Base-by-base conservation (phyloP, 1,140 invertebrate genomes). In the Thaumatotibia leucotreta region DNA sequence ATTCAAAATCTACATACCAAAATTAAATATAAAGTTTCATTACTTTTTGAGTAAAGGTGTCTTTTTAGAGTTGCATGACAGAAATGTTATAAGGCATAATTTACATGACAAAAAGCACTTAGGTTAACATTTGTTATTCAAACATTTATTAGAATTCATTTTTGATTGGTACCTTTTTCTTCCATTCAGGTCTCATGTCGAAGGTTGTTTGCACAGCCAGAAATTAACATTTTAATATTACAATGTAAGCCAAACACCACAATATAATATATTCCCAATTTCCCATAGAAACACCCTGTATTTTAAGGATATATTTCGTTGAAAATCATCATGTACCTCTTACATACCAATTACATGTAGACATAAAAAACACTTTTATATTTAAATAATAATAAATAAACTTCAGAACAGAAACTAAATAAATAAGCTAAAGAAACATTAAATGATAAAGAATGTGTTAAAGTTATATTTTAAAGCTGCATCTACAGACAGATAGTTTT, bases 181-280 rank as follows among this genome's bases (percentile, higher is more conserved):
- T 91, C 89, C 89, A 91, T 63, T 91, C 87, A 45, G 89, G 88
- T 70, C 86, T 82, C 89, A 91, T 89, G 80, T 91, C 87, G 78
- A 78, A 76, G 82, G 84, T 83, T 77, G 89, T 84, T 84, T 88
- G 86, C 83, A 88, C 76, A 80, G 76, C 82, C 86, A 79, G 83
- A 80, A 89, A 83, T 82, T 89, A 77, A 82, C 45, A 67, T 72
- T 62, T 66, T 61, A 32, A 63, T 22, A 23, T 62, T 35, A 31
- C 3, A 33, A 11, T 32, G 9, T 24, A 58, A 58, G 23, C 24
- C 52, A 58, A 54, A 54, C 9, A 54, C 22, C 11, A n/a, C n/a
- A 27, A 54, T 54, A 27, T 24, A 27, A 3, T 29, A 5, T 58
- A 9, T 31, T 31, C 52, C 52, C 23, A 5, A 29, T 4, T 31